These are phyloP conservation scores for Caenorhabditis sp. DNA, from an alignment of 2,888 invertebrate genomes.

Conservation along the genomic window DNA sequence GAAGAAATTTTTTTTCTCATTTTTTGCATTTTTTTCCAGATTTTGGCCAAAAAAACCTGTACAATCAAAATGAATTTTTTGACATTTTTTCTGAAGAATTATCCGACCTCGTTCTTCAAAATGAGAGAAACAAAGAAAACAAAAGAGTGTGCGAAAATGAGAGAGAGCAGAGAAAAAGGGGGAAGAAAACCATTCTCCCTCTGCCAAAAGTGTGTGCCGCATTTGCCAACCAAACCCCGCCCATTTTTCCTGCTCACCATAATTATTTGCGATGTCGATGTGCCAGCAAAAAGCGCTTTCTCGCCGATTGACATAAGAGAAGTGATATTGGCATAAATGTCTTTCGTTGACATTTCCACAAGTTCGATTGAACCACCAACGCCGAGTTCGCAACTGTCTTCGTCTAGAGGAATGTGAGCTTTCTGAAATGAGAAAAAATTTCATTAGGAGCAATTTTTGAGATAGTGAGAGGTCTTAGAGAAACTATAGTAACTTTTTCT, in stretches of 20 bases:
- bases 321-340: constrained; percentile 21
- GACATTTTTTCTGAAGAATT: too few species aligned
- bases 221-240: too few species aligned
- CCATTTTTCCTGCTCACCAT: constrained; percentile 30
- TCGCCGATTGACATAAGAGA: constrained; percentile 29
- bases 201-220: too few species aligned
- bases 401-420: constrained; percentile 64
- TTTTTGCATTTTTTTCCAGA: too few species aligned
- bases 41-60: too few species aligned
- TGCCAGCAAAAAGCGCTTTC: constrained; percentile 34
- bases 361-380: constrained; percentile 68
- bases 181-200: too few species aligned
- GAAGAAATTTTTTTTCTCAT: too few species aligned
- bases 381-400: constrained; percentile 67
- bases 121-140: too few species aligned
- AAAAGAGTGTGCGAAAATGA: too few species aligned
- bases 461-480: background rate
- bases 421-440: constrained; percentile 52
- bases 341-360: constrained; percentile 44
- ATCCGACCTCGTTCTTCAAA: too few species aligned
- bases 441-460: background rate
- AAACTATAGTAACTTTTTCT: background rate
- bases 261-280: constrained; percentile 26
- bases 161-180: too few species aligned
- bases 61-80: too few species aligned